Evolutionary conservation across 2,888 invertebrate genomes (phyloP).

Genomic region (Drosophila colorata): DNA sequence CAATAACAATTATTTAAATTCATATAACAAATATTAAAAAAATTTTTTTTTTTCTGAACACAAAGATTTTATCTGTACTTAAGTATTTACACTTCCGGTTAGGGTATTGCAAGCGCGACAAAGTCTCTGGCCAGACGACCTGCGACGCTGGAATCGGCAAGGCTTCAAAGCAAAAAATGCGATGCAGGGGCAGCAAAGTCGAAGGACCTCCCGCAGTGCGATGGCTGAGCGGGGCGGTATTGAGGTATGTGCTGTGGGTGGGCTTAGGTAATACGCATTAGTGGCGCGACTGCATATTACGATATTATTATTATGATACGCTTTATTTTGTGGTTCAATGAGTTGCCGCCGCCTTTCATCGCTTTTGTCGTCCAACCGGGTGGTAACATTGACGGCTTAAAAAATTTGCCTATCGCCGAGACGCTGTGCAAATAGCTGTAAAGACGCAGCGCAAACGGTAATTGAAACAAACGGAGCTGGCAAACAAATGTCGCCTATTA

Average conservation of each 20-base stretch:
- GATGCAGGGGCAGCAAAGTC: slow-evolving; percentile 53
- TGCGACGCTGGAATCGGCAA: slow-evolving; percentile 31
- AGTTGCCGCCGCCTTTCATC: slow-evolving; percentile 63
- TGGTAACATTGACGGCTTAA: slow-evolving; percentile 77
- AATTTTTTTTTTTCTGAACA: too few species aligned
- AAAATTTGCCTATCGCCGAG: slow-evolving; percentile 66
- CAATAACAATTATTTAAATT: too few species aligned
- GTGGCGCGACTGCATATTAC: slow-evolving; percentile 82
- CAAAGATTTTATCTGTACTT: neutral
- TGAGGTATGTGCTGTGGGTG: slow-evolving; percentile 55
- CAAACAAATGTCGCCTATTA: slow-evolving; percentile 42
- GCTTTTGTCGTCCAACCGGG: slow-evolving; percentile 41
- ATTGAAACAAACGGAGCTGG: slow-evolving; percentile 75
- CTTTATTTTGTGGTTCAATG: slow-evolving; percentile 84
- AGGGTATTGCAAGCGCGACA: slow-evolving; percentile 26
- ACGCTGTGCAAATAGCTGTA: slow-evolving; percentile 72
- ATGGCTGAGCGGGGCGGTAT: slow-evolving; percentile 3
- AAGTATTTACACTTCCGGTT: neutral
- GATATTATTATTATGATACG: slow-evolving; percentile 84
- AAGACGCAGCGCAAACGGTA: slow-evolving; percentile 62
- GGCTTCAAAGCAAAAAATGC: slow-evolving; percentile 68
- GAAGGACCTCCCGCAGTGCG: slow-evolving; percentile 64
- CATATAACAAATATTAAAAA: too few species aligned
- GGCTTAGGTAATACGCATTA: slow-evolving; percentile 83
- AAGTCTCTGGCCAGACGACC: slow-evolving; percentile 47